phyloP scores from a whole-genome alignment of 2,888 invertebrate species.

The Cephus rjabovi region DNA sequence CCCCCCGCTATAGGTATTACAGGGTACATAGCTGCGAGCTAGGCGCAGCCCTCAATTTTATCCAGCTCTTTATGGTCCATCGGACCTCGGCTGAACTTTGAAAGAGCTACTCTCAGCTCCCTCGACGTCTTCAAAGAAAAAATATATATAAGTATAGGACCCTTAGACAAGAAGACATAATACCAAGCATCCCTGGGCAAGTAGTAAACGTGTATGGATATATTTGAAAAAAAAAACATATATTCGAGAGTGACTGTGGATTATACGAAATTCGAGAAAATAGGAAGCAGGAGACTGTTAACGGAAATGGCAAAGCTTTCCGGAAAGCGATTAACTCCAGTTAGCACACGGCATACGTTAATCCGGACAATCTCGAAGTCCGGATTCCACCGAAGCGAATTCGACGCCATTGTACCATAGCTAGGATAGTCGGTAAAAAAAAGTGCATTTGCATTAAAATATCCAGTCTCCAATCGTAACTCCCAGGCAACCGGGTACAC shows the following conservation, averaged over 20 bases:
- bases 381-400: slow-evolving; percentile 26
- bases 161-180: background rate
- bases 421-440: slow-evolving; percentile 13
- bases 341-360: slow-evolving; percentile 26
- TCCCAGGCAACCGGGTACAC: background rate
- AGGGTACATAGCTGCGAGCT: slow-evolving; percentile 27
- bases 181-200: background rate
- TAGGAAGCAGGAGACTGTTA: background rate
- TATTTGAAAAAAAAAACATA: background rate
- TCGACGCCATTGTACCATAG: slow-evolving; percentile 35
- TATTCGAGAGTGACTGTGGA: background rate
- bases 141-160: background rate
- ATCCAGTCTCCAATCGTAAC: slow-evolving; percentile 21
- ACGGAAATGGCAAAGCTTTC: background rate
- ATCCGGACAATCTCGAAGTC: slow-evolving; percentile 43
- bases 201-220: background rate
- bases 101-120: slow-evolving; percentile 12
- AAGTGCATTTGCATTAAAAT: slow-evolving; percentile 46
- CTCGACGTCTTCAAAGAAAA: background rate
- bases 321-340: background rate
- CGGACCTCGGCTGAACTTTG: slow-evolving; percentile 38
- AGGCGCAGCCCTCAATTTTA: slow-evolving; percentile 31
- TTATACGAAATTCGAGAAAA: background rate
- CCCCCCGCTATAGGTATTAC: slow-evolving; percentile 22
- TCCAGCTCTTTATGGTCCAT: slow-evolving; percentile 45